Percentiles rank a stretch among this genome's conserved stretches.
Conservation (phyloP, 2,797 vertebrate species). For the Eupleurogrammus muticus region DNA sequence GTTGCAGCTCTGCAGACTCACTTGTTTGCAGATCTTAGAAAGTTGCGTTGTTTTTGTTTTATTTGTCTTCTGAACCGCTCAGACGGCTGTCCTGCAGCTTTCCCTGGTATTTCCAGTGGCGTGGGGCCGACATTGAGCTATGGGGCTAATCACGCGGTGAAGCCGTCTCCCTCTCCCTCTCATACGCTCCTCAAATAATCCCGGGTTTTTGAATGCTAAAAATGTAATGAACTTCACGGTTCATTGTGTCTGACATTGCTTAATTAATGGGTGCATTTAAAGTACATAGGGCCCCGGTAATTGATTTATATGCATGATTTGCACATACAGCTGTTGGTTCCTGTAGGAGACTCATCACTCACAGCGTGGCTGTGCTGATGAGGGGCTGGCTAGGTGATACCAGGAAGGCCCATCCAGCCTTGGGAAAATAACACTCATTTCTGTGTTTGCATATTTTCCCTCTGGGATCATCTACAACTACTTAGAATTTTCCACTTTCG, state of each 20-base stretch:
- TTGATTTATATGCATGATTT: constrained; percentile 99
- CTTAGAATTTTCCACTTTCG: constrained; percentile 23
- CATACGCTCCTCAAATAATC: constrained; percentile 93
- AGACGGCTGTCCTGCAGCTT: constrained; percentile 69
- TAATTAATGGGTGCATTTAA: constrained; percentile 99
- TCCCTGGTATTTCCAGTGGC: constrained; percentile 81
- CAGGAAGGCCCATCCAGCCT: constrained; percentile 53
- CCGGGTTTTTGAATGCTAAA: constrained; percentile 95
- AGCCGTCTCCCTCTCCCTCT: constrained; percentile 82
- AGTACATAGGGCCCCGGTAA: constrained; percentile 97
- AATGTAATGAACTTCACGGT: constrained; percentile 99
- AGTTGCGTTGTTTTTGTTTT: constrained; percentile 45
- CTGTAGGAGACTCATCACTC: constrained; percentile 99
- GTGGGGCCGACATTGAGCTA: constrained; percentile 86
- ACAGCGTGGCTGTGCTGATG: constrained; percentile 86
- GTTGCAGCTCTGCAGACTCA: neutral
- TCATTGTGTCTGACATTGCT: constrained; percentile 99
- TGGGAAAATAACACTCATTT: constrained; percentile 41
- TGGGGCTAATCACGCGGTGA: constrained; percentile 96
- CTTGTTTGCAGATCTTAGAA: constrained; percentile 4
- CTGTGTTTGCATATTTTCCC: constrained; percentile 23
- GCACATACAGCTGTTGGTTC: constrained; percentile 99
- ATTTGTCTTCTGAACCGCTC: constrained; percentile 61
- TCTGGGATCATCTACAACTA: constrained; percentile 30
- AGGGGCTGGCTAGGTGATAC: constrained; percentile 72